Conservation (phyloP, 2,113 vertebrate genomes). For the Cyprinodon variegatus region DNA sequence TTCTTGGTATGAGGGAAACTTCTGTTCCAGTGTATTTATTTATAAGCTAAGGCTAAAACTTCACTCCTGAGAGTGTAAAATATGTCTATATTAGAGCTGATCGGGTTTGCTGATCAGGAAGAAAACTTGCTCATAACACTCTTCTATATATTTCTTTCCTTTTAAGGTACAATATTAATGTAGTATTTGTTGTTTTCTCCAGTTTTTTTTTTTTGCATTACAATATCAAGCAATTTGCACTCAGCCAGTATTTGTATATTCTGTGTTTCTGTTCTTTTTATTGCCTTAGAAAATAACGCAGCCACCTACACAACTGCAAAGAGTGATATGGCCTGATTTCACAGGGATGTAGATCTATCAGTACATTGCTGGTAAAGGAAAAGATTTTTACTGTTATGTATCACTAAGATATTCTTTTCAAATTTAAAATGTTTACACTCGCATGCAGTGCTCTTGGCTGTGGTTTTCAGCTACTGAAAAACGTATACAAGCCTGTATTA, state of each 20-base stretch:
- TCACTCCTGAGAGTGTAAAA: background rate
- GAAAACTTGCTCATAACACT: background rate
- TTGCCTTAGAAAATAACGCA: background rate
- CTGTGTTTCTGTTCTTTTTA: slow-evolving; percentile 13
- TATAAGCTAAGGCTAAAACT: background rate
- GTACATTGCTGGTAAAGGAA: background rate
- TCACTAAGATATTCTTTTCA: background rate
- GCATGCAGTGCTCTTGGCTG: background rate
- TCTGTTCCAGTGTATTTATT: background rate
- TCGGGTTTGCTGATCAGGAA: slow-evolving; percentile 7
- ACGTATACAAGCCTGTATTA: background rate
- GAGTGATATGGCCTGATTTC: background rate
- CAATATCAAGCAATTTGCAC: slow-evolving; percentile 40
- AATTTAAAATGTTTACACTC: background rate
- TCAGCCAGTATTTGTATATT: slow-evolving; percentile 18
- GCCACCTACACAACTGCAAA: background rate
- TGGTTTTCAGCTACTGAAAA: background rate
- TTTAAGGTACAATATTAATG: slow-evolving; percentile 6
- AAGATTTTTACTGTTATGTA: background rate
- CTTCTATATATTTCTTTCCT: slow-evolving; percentile 17
- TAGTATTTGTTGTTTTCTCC: background rate
- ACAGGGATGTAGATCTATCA: background rate
- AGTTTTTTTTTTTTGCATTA: slow-evolving; percentile 2
- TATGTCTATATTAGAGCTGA: slow-evolving; percentile 4
- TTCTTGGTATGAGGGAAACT: background rate